A percentile compares a stretch with the other conserved stretches of the same genome.
Evolutionary conservation across 2,113 vertebrate species (phyloP).

Genomic region (Madoqua kirkii): DNA sequence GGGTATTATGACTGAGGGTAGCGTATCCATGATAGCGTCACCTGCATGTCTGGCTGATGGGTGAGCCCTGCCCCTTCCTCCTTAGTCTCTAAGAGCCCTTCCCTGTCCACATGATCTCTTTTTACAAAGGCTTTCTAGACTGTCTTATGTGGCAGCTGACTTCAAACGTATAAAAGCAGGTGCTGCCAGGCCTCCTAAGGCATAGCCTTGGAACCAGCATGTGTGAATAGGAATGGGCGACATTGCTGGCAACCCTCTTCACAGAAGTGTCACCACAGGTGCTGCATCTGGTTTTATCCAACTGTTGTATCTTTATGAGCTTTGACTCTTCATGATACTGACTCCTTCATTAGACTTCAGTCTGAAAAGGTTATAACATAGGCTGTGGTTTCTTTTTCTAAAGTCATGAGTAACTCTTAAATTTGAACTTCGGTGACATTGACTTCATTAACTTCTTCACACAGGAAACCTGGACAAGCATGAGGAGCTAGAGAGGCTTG

Average conservation of each 20-base stretch:
- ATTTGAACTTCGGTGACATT: slow-evolving; percentile 41
- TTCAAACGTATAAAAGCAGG: not conserved
- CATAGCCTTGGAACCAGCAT: not conserved
- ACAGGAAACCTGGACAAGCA: slow-evolving; percentile 95
- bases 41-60: not conserved
- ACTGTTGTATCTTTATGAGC: not conserved
- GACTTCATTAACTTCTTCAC: slow-evolving; percentile 57
- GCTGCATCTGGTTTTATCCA: not conserved
- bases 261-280: not conserved
- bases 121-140: not conserved
- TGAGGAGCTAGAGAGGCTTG: slow-evolving; percentile 91
- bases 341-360: not conserved
- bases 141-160: not conserved
- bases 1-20: not conserved
- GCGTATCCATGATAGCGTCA: not conserved
- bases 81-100: not conserved
- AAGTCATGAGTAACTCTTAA: slow-evolving; percentile 13
- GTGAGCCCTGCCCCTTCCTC: not conserved
- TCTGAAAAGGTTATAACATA: not conserved
- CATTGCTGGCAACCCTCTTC: not conserved
- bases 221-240: not conserved
- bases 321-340: not conserved
- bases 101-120: not conserved
- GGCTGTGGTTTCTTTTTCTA: slow-evolving; percentile 21
- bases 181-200: not conserved